Evolutionary conservation across 2,797 vertebrate genomes (phyloP), one percentile per base, ranked within the genome.

Genomic region (Naso thynnoides): DNA sequence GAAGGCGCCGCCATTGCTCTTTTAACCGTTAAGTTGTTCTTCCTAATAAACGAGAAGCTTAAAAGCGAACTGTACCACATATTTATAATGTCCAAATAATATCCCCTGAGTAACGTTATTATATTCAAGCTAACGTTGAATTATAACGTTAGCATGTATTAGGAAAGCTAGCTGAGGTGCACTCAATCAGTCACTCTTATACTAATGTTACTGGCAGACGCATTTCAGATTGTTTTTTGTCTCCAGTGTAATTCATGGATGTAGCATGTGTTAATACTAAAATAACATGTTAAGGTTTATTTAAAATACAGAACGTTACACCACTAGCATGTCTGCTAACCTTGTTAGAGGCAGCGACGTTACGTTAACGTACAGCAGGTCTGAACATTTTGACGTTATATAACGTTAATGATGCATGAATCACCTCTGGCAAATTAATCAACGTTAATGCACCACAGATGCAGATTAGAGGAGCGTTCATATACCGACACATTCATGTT

Each of bases 1-100:
- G 96, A 97, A 97, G 90, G 81, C 92, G 93, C 87, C 90, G 94
- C 91, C 89, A 91, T 92, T 89, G 62, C 86, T 58, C 18, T n/a
- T 36, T 27, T 4, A 68, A 33, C 42, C 70, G 47, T 24, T 10
- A 63, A 57, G 4, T 58, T 62, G 48, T 49, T 59, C 21, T 57
- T 41, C 18, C 45, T 3, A 15, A 21, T 6, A 80, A 68, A 60
- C 11, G 15, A 71, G 18, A 59, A 36, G 49, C 61, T 26, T 0
- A 38, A 9, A 19, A 60, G 45, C 38, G 24, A 2, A 36, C 33
- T 36, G 11, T 8, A 36, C 23, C 3, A 54, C 18, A 62, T n/a
- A 3, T 2, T 50, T 11, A 33, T 4, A 21, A 60, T 39, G 48
- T 27, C 4, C 19, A 24, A 29, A 1, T 11, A 5, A 23, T n/a